Evolutionary conservation across 2,113 vertebrate species (phyloP), one percentile per base, ranked within the genome.

Genomic region (Aphelocoma coerulescens): DNA sequence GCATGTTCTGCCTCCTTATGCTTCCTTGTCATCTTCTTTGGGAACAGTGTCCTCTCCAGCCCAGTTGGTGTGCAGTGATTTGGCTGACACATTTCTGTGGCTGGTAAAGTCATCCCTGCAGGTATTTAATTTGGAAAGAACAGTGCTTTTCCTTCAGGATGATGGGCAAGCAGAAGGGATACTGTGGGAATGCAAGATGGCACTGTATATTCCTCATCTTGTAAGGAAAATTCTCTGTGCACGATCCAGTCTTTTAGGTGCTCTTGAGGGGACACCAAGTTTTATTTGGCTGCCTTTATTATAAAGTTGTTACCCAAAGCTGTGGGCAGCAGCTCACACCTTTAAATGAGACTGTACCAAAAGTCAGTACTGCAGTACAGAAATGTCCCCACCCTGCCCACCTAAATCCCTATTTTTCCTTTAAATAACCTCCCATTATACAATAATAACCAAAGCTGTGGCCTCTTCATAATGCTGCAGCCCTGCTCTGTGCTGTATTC

Each of bases 241-340:
- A 0, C 1, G 9, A 76, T 62, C 32, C 44, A 55, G 44, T 28
- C 23, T 35, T 48, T 44, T 11, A 59, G 57, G 28, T 61, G 58
- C 35, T 74, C 23, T 9, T 77, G 10, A 4, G 21, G 22, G 69
- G 61, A 55, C 13, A 11, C 17, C 2, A 17, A 48, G n/a, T 39
- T 96, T 91, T 93, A 57, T 93, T 81, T 75, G 74, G 16, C n/a
- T 85, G 87, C 6, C 30, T 89, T 91, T 80, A 28, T 46, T 6
- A 57, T 14, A 3, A 74, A 85, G 30, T 10, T 67, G 33, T 52
- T 52, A 46, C 19, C 37, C 6, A 4, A 86, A 71, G 63, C 67
- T 74, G 39, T 67, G 46, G 41, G 73, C 39, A 71, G 46, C 21
- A 71, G 14, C 67, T 68, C 43, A 69, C 68, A 35, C 48, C 81